These are phyloP conservation scores for Cecidostiba fungosa DNA, from an alignment of 2,888 invertebrate genomes.

Conservation along the genomic window DNA sequence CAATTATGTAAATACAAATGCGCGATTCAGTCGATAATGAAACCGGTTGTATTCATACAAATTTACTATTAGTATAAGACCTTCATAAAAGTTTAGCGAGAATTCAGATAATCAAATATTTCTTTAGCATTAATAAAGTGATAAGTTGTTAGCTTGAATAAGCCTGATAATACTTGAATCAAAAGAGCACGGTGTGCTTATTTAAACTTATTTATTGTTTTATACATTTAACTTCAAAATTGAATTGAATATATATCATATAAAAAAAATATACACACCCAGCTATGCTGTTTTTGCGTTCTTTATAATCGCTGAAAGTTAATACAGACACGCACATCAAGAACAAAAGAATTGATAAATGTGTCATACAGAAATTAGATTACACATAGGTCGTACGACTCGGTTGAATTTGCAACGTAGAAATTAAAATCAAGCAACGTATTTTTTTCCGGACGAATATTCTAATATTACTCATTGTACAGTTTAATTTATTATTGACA, in stretches of 20 bases:
- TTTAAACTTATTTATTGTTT: not conserved
- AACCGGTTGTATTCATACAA: not conserved
- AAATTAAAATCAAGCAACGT: too few species aligned
- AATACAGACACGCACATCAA: not conserved
- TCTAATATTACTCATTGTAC: too few species aligned
- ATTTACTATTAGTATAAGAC: too few species aligned
- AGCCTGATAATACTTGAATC: not conserved
- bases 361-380: conserved; percentile 2
- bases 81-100: too few species aligned
- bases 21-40: not conserved
- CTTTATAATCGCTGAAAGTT: too few species aligned
- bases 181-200: not conserved
- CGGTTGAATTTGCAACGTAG: not conserved
- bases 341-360: not conserved
- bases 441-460: too few species aligned
- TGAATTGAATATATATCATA: too few species aligned
- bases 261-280: too few species aligned
- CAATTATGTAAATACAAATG: not conserved
- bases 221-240: too few species aligned
- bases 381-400: not conserved
- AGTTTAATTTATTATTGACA: too few species aligned
- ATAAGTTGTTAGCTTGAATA: not conserved
- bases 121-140: not conserved
- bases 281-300: too few species aligned
- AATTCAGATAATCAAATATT: not conserved